Evolutionary conservation across 2,888 invertebrate genomes (phyloP), one percentile per base, ranked within the genome.

Genomic region (Chrysodeixis includens): DNA sequence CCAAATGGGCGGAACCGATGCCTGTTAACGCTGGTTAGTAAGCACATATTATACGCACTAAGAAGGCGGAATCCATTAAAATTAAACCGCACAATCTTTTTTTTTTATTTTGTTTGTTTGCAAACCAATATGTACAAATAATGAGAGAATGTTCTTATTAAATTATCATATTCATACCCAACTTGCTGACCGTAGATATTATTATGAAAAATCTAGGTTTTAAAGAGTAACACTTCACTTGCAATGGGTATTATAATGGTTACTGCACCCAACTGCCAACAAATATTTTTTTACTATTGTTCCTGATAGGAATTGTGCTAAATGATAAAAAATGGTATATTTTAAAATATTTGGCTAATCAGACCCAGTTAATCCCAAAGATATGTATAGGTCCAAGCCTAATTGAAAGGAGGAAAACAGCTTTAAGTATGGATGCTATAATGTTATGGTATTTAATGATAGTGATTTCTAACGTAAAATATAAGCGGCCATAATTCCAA

Each of bases 1-100:
- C 74, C 83, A 72, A 71, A 30, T 79, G 87, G 92, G 93, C 86
- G 93, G 87, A 87, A 84, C 60, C 64, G 60, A 53, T 35, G 69
- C 74, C 81, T 84, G 81, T 87, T 89, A 86, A 80, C 81, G 71
- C 58, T 73, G 70, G 71, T 74, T 72, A 76, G 22, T 58, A 58
- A 68, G 44, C 62, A 54, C 18, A 57, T 64, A 71, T 69, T 66
- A 65, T n/a, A 62, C 16, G 52, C 67, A 70, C 58, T 58, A 63
- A 59, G 53, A 49, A 40, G 51, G 55, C 54, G 61, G 59, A 61
- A 32, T 56, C 56, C 51, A 69, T 68, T 57, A 62, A 62, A 63
- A 60, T 65, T 53, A 62, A 62, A 63, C 53, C 46, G 56, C 66
- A 49, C 35, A 57, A 22, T 18, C 5, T 8, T 18, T 12, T 12